Conservation (phyloP, 2,888 invertebrate genomes). For the Conus canariensis region DNA sequence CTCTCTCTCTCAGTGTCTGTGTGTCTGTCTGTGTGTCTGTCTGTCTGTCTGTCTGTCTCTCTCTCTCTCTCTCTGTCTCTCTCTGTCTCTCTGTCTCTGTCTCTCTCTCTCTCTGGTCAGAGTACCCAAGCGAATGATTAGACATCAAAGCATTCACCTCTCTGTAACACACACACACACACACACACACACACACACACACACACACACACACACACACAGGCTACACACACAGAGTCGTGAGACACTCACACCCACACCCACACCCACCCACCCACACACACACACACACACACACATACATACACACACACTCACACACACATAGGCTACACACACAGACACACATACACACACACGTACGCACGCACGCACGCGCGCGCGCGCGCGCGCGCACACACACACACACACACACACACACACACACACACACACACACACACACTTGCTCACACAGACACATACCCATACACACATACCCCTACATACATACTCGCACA, state of each 20-base stretch:
- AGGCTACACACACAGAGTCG: too few species aligned
- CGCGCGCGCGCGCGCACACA: too few species aligned
- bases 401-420: too few species aligned
- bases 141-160: too few species aligned
- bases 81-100: background rate
- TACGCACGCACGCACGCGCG: background rate
- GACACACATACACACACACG: background rate
- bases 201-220: too few species aligned
- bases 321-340: background rate
- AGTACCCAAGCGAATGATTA: too few species aligned
- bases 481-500: background rate
- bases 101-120: background rate
- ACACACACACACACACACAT: background rate
- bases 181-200: too few species aligned
- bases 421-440: too few species aligned
- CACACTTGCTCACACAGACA: too few species aligned
- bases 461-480: too few species aligned
- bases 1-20: background rate
- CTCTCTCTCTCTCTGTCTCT: background rate
- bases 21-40: slow-evolving; percentile 12
- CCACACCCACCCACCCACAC: background rate
- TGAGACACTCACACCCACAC: too few species aligned
- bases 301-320: background rate
- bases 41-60: background rate
- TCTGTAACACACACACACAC: too few species aligned